Evolutionary conservation across 2,888 invertebrate genomes (phyloP).

Genomic region (Phytoseiulus persimilis): DNA sequence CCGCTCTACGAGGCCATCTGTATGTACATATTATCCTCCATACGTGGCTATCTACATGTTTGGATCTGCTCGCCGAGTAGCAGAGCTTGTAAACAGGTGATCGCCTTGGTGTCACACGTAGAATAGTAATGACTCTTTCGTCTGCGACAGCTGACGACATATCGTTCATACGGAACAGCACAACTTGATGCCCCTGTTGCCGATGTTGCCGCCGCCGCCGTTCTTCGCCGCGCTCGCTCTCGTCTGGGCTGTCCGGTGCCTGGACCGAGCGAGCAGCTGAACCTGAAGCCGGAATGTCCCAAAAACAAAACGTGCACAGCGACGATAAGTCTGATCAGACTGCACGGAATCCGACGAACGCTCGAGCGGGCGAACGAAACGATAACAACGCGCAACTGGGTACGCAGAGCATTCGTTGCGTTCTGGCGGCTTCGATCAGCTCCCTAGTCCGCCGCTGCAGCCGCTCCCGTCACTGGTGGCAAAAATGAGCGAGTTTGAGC

Average conservation of each 20-base stretch:
- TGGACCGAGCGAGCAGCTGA: not conserved
- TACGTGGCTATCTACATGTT: not conserved
- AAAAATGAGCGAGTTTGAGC: not conserved
- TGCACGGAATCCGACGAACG: not conserved
- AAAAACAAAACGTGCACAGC: not conserved
- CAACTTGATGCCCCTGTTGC: not conserved
- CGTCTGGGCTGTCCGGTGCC: no score
- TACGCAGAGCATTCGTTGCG: not conserved
- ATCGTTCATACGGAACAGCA: not conserved
- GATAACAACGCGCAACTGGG: not conserved
- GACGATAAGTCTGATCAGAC: not conserved
- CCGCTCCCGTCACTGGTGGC: not conserved
- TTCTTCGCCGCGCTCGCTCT: not conserved
- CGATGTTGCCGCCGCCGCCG: not conserved
- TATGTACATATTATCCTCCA: not conserved
- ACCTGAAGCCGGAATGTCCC: not conserved
- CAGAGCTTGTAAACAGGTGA: not conserved
- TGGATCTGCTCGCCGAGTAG: not conserved
- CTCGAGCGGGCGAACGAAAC: not conserved
- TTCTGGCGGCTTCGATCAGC: not conserved
- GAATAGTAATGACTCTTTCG: not conserved
- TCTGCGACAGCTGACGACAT: constrained; percentile 5
- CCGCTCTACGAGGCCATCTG: not conserved
- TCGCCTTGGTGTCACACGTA: not conserved
- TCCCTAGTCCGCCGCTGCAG: no score